Evolutionary conservation across 1,140 invertebrate species (phyloP), one percentile per base, ranked within the genome.

Genomic region (Drosophila pseudoobscura): DNA sequence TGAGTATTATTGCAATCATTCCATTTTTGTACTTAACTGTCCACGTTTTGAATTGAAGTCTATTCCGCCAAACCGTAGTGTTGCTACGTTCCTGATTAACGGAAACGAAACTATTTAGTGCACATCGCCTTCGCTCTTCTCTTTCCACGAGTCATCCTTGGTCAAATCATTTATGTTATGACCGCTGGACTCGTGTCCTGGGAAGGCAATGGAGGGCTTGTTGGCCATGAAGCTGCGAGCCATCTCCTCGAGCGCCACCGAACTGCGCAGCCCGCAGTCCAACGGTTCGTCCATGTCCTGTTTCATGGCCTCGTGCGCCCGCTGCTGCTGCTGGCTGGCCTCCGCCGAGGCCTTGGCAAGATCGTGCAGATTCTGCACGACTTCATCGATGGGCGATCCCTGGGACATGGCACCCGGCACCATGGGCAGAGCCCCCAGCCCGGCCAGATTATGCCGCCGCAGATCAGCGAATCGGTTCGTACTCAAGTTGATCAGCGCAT

Each of bases 1-100:
- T 88, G 83, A 88, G 83, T 88, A 88, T 87, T 87, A 78, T 83
- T 83, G 75, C 74, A 70, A 75, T 80, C 70, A 70, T 82, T 87
- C 74, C 51, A 55, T 78, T 69, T 87, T 87, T 87, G 83, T 87
- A 87, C 82, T 87, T 87, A 78, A 75, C 65, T 66, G 62, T 66
- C 73, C 7, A 58, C 52, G 55, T 60, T 63, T 50, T 44, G 45
- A 31, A 71, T 63, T 52, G 68, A 77, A 62, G 46, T 46, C 39
- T 70, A 78, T 47, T 43, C 45, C 22, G 24, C 26, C 20, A 17
- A 17, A 54, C 49, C 49, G 47, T 53, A 9, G 29, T 31, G 29
- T 8, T 31, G 29, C 29, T 31, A 31, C 29, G 7, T 31, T 3
- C 29, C 7, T 43, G 8, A 45, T 22, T 43, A 53, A 24, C 43